These are phyloP conservation scores for Cacatua alba DNA, from an alignment of 2,113 vertebrate species.

Conservation along the genomic window DNA sequence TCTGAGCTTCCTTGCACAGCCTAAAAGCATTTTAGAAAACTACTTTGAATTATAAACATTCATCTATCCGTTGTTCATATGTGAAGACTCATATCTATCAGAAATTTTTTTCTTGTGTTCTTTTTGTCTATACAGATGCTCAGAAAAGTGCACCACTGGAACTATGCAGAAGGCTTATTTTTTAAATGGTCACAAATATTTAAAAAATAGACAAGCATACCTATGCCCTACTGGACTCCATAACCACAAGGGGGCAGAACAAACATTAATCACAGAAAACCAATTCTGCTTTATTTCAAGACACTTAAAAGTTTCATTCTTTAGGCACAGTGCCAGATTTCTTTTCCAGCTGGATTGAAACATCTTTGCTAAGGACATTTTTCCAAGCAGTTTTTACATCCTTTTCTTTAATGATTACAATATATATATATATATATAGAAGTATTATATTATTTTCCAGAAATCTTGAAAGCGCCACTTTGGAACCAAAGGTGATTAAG, in stretches of 20 bases:
- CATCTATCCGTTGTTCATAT: background rate
- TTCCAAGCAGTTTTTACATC: background rate
- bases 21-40: background rate
- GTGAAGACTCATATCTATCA: background rate
- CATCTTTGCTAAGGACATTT: background rate
- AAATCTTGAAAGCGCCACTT: background rate
- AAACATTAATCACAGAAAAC: constrained; percentile 37
- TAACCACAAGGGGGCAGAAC: constrained; percentile 64
- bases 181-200: background rate
- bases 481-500: background rate
- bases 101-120: background rate
- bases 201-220: background rate
- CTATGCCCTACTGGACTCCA: background rate
- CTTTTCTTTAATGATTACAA: background rate
- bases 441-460: background rate
- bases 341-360: background rate
- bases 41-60: background rate
- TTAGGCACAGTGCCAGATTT: background rate
- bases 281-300: background rate
- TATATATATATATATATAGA: background rate
- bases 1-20: background rate
- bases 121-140: background rate
- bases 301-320: background rate
- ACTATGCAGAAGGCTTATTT: background rate
- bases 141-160: background rate